Evolutionary conservation across 2,888 invertebrate genomes (phyloP), one percentile per base, ranked within the genome.

Genomic region (Macrophya annulata): DNA sequence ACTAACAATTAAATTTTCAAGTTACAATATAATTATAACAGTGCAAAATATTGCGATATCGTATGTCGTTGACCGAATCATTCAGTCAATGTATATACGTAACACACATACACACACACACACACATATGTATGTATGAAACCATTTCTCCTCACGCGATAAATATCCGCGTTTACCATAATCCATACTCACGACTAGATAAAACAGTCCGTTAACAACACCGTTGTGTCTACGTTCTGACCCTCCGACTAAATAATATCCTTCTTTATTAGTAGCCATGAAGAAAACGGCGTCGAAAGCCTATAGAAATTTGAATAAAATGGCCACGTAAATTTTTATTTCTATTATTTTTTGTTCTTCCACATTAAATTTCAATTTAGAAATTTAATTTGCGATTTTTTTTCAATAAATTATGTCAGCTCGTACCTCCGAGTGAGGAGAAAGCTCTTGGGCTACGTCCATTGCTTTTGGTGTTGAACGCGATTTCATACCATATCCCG

Each of bases 201-300:
- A 96, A 59, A 97, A 94, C 0, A 96, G 94, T 45, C 95, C 96
- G 89, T 96, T 96, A 79, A 96, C 94, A 89, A 96, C 95, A 6
- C 96, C 96, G 87, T 95, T 93, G 0, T 96, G 95, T 5, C 96
- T 94, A n/a, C 96, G 92, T 90, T 97, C 96, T 87, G 95, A 95
- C 0, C 97, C 97, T 0, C 95, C 94, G 88, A 96, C 95, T 45
- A 97, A 93, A 89, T 96, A 97, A 62, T 95, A 94, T 0, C 97
- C 97, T 17, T 95, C 94, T 31, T 92, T 91, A 87, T 95, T 95
- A 43, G 95, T 95, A 0, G 95, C 96, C 93, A 97, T 96, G 92
- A 97, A 96, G 92, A 97, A 97, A 0, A 97, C 96, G 5, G 97
- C 97, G 92, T 97, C 97, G 87, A 97, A 97, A 1, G 96, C 96